Percentiles rank a stretch among this genome's conserved stretches.
Evolutionary conservation across 2,888 invertebrate species (phyloP).

Genomic region (Ophonus ardosiacus): DNA sequence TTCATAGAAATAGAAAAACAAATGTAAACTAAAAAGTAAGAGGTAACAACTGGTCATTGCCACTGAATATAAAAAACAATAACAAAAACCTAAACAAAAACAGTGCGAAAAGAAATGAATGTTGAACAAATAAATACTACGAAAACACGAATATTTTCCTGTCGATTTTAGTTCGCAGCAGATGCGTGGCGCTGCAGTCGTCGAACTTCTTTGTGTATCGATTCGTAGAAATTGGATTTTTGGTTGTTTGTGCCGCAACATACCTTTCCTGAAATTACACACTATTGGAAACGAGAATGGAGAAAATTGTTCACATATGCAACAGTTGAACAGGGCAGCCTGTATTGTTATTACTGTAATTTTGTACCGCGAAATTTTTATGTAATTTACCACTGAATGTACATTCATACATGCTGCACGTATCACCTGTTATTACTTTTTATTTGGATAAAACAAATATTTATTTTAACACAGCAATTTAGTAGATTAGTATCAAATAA

Average conservation of each 20-base stretch:
- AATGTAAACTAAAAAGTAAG: slow-evolving; percentile 25
- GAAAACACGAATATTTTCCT: neutral
- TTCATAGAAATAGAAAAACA: slow-evolving; percentile 20
- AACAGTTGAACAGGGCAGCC: slow-evolving; percentile 14
- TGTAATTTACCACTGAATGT: neutral
- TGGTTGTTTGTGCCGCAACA: slow-evolving; percentile 34
- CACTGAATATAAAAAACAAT: slow-evolving; percentile 1
- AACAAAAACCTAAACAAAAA: neutral
- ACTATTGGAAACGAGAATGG: neutral
- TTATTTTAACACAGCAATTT: neutral
- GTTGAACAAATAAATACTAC: neutral
- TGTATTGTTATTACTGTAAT: slow-evolving; percentile 21
- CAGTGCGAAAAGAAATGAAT: slow-evolving; percentile 11
- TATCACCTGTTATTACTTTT: neutral
- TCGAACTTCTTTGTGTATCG: slow-evolving; percentile 21
- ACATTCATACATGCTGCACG: neutral
- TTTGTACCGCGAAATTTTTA: neutral
- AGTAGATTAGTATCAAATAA: neutral
- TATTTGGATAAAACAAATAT: neutral
- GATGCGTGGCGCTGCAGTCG: slow-evolving; percentile 29
- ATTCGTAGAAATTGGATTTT: slow-evolving; percentile 40
- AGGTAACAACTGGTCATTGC: slow-evolving; percentile 24
- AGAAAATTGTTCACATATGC: neutral
- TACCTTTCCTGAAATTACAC: slow-evolving; percentile 22
- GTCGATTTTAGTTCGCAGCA: slow-evolving; percentile 1